These are phyloP conservation scores for Theodoxus fluviatilis DNA, from an alignment of 2,888 invertebrate species.

Conservation along the genomic window DNA sequence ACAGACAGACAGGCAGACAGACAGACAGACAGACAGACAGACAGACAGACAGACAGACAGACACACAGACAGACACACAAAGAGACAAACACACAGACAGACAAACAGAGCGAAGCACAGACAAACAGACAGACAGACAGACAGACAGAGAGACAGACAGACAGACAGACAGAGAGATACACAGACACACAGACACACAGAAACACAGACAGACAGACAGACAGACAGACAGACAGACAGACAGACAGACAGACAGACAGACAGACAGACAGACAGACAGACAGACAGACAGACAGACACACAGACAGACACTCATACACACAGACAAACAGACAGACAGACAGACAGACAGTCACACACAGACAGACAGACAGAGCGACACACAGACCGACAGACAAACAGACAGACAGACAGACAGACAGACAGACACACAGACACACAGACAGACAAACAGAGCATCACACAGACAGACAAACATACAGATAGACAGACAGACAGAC, in stretches of 20 bases:
- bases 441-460: not conserved
- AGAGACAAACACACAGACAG: not conserved
- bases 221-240: constrained; percentile 7
- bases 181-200: constrained; percentile 6
- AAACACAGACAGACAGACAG: constrained; percentile 20
- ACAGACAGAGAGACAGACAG: not conserved
- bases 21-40: not conserved
- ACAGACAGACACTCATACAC: not conserved
- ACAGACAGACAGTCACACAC: not conserved
- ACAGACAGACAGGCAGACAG: not conserved
- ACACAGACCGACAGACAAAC: not conserved
- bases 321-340: not conserved
- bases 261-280: not conserved
- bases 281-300: constrained; percentile 10
- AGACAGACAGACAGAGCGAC: not conserved
- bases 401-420: not conserved
- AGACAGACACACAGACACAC: not conserved
- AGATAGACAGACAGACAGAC: not conserved
- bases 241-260: not conserved
- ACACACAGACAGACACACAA: not conserved
- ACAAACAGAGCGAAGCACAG: constrained; percentile 5
- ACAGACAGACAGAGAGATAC: constrained; percentile 16
- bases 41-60: not conserved
- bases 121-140: constrained; percentile 4
- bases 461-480: not conserved